These are phyloP conservation scores for Aradus depressus DNA, from an alignment of 2,888 invertebrate species.

Conservation along the genomic window DNA sequence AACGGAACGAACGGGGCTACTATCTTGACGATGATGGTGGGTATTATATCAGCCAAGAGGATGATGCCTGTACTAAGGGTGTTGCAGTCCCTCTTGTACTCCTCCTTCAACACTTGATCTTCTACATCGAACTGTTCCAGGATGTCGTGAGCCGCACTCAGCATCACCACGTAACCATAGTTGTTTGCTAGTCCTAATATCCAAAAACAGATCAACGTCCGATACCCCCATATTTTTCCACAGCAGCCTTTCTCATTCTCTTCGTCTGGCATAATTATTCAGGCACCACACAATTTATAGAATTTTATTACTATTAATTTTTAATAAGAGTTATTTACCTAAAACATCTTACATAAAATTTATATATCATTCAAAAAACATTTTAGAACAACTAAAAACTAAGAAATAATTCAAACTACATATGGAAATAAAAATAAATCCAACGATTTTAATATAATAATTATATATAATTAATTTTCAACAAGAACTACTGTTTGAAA, in stretches of 20 bases:
- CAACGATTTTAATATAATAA: no score
- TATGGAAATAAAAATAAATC: no score
- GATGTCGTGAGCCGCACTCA: slow-evolving; percentile 73
- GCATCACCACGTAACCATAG: slow-evolving; percentile 77
- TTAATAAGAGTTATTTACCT: no score
- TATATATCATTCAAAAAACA: no score
- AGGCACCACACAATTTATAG: no score
- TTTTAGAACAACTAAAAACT: no score
- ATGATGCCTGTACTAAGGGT: slow-evolving; percentile 62
- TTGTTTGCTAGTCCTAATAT: slow-evolving; percentile 74
- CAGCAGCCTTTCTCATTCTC: neutral
- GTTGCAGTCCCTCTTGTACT: slow-evolving; percentile 47
- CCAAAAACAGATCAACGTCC: slow-evolving; percentile 46
- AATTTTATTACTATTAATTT: no score
- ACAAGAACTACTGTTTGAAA: no score
- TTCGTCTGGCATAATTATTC: no score
- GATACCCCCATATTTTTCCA: neutral
- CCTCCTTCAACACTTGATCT: neutral
- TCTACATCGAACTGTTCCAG: slow-evolving; percentile 11
- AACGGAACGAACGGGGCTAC: slow-evolving; percentile 59
- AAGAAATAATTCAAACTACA: no score
- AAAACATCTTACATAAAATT: no score
- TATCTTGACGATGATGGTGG: slow-evolving; percentile 58
- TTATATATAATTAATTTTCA: no score
- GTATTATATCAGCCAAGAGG: slow-evolving; percentile 67